Evolutionary conservation across 1,140 invertebrate genomes (phyloP).

Genomic region (Globodera rostochiensis): DNA sequence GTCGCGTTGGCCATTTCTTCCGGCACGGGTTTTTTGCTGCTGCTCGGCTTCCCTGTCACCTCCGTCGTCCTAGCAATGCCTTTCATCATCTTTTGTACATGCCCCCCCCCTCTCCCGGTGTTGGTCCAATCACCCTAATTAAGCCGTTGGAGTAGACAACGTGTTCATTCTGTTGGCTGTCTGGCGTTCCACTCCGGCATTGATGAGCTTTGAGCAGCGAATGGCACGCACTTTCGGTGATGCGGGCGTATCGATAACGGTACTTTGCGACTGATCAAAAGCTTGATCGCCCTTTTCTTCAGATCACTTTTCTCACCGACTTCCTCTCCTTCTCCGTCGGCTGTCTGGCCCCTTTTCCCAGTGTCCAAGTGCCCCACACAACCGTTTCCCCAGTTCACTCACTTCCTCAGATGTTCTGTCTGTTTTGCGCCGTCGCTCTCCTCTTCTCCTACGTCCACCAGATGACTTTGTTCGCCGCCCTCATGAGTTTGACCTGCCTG

Average conservation of each 20-base stretch:
- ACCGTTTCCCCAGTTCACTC: slow-evolving; percentile 28
- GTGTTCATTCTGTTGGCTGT: slow-evolving; percentile 77
- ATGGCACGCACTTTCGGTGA: slow-evolving; percentile 79
- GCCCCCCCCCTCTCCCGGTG: not conserved
- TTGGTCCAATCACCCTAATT: slow-evolving; percentile 32
- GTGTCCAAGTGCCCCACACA: slow-evolving; percentile 69
- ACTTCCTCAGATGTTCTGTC: slow-evolving; percentile 57
- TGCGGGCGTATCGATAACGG: slow-evolving; percentile 92
- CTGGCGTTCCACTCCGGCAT: slow-evolving; percentile 81
- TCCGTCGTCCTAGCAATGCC: slow-evolving; percentile 72
- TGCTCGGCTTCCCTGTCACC: slow-evolving; percentile 55
- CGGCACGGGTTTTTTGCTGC: slow-evolving; percentile 58
- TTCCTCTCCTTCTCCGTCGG: slow-evolving; percentile 95
- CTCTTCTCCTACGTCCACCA: slow-evolving; percentile 68
- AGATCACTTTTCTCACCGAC: slow-evolving; percentile 92
- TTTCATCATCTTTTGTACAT: slow-evolving; percentile 86
- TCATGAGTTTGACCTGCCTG: slow-evolving; percentile 61
- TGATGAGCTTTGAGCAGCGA: slow-evolving; percentile 79
- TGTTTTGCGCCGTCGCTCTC: slow-evolving; percentile 66
- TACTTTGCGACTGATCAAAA: not conserved
- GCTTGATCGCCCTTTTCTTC: not conserved
- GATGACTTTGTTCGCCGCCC: slow-evolving; percentile 67
- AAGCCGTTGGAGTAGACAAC: slow-evolving; percentile 64
- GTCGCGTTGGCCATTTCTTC: slow-evolving; percentile 76
- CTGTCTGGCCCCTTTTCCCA: slow-evolving; percentile 75